Evolutionary conservation across 2,113 vertebrate species (phyloP).

Genomic region (Nyctereutes procyonoides): DNA sequence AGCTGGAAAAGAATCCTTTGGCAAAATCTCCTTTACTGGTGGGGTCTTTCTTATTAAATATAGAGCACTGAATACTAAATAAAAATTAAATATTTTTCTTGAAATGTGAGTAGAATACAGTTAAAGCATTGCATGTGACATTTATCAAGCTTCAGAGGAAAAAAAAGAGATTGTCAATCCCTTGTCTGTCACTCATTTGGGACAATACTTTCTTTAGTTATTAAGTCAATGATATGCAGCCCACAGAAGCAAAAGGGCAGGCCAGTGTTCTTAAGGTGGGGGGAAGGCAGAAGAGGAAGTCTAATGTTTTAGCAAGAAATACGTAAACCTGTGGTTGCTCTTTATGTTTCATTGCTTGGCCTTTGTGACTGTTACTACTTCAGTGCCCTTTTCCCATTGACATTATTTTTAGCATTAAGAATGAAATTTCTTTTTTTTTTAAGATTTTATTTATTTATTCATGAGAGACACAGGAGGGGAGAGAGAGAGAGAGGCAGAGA

Average conservation of each 20-base stretch:
- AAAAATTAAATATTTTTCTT: conserved; percentile 30
- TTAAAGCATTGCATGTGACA: neutral
- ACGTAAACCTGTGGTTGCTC: neutral
- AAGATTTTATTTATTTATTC: no score
- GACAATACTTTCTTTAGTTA: conserved; percentile 19
- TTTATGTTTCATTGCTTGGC: neutral
- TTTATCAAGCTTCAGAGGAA: neutral
- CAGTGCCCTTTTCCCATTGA: neutral
- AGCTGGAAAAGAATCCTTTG: neutral
- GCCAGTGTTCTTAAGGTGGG: neutral
- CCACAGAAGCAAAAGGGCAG: neutral
- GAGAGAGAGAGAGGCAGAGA: no score
- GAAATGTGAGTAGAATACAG: conserved; percentile 6
- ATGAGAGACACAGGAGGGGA: no score
- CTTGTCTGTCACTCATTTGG: neutral
- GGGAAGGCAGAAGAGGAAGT: neutral
- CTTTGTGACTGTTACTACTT: neutral
- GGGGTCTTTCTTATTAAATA: neutral
- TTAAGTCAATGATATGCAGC: neutral
- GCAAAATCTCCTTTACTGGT: neutral
- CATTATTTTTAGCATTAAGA: conserved; percentile 52
- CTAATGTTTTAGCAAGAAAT: conserved; percentile 10
- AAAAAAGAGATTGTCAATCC: neutral
- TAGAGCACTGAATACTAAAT: neutral
- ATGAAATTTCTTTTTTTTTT: neutral